phyloP scores from a whole-genome alignment of 2,113 vertebrate genomes.

The Falco punctatus region DNA sequence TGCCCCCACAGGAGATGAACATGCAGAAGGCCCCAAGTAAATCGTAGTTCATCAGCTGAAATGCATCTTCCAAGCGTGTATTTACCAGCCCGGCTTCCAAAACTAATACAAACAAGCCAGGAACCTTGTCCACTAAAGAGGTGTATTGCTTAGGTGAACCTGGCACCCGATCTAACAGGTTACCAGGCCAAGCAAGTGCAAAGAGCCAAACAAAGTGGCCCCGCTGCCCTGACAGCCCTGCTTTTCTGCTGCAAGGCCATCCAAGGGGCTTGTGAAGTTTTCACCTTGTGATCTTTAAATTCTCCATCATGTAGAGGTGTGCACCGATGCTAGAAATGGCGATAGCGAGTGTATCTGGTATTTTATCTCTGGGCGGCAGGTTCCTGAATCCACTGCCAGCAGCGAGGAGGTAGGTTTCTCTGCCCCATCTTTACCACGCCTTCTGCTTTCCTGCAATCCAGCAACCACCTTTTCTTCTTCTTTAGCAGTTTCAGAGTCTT shows the following conservation, averaged over 20 bases:
- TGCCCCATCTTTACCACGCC: background rate
- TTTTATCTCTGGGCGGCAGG: background rate
- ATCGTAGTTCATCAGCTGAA: background rate
- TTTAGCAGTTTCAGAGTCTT: background rate
- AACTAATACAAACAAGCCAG: background rate
- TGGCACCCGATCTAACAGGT: background rate
- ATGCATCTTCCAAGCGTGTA: background rate
- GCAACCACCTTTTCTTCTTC: background rate
- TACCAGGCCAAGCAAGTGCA: background rate
- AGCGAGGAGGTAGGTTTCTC: background rate
- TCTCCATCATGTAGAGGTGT: background rate
- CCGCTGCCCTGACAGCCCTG: background rate
- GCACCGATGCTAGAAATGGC: background rate
- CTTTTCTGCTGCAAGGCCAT: background rate
- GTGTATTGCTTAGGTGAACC: background rate
- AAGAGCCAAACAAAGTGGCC: background rate
- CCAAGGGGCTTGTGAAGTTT: background rate
- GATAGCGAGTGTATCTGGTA: background rate
- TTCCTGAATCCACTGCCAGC: background rate
- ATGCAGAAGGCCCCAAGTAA: background rate
- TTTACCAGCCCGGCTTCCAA: background rate
- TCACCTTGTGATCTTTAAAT: background rate
- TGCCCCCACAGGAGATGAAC: background rate
- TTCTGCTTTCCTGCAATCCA: background rate
- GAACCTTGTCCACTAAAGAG: background rate